These are phyloP conservation scores for Ridgeia piscesae DNA, from an alignment of 1,140 invertebrate species.

Conservation along the genomic window DNA sequence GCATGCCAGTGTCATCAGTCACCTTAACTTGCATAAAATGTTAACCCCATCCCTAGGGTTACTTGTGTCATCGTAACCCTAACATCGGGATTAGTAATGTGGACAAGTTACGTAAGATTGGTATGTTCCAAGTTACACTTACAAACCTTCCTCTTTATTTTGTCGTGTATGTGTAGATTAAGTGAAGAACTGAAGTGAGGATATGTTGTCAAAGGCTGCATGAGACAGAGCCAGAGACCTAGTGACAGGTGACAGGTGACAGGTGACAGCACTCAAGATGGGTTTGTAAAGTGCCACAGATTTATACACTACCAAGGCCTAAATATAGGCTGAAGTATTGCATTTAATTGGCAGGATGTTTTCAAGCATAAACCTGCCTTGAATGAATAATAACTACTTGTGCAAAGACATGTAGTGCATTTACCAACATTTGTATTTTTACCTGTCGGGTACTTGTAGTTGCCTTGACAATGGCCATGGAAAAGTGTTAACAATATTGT, in stretches of 20 bases:
- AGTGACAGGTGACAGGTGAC: neutral
- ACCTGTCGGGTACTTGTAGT: neutral
- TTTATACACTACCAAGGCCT: neutral
- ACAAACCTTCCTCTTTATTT: neutral
- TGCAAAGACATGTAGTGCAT: neutral
- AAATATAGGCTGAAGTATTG: neutral
- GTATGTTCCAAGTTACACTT: too few species aligned
- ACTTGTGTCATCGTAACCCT: too few species aligned
- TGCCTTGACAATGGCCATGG: too few species aligned
- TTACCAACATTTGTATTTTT: neutral
- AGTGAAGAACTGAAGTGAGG: neutral
- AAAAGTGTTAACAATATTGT: too few species aligned
- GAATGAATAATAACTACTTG: neutral
- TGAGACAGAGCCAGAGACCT: neutral
- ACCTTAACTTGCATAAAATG: too few species aligned
- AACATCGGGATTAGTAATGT: too few species aligned
- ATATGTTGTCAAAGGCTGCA: neutral
- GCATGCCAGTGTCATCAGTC: neutral
- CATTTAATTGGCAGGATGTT: neutral
- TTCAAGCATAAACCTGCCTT: neutral
- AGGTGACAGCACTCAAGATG: neutral
- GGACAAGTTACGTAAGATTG: neutral
- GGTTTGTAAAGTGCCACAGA: neutral
- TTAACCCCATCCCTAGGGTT: too few species aligned
- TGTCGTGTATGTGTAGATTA: neutral